Evolutionary conservation across 2,888 invertebrate species (phyloP).

Genomic region (Dryocosmus kuriphilus): DNA sequence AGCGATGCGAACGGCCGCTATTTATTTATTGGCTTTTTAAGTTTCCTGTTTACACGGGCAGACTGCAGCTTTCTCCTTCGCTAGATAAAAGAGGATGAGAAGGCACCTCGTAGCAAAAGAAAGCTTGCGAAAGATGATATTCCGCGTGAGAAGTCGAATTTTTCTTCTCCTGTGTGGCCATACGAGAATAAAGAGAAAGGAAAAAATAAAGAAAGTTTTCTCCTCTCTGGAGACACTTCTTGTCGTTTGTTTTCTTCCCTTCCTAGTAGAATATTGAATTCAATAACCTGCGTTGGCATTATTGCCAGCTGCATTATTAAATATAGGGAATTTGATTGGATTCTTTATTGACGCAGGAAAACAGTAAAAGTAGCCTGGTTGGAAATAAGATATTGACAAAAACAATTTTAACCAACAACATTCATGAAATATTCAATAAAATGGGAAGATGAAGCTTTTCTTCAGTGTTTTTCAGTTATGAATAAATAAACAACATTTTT

Average conservation of each 20-base stretch:
- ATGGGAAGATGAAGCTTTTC: neutral
- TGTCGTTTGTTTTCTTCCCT: conserved; percentile 16
- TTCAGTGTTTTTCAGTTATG: too few species aligned
- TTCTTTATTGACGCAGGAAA: conserved; percentile 25
- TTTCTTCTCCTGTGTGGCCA: neutral
- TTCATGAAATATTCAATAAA: neutral
- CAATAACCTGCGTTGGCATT: conserved; percentile 33
- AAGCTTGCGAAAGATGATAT: conserved; percentile 7
- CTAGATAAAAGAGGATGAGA: conserved; percentile 35
- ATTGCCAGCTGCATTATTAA: conserved; percentile 33
- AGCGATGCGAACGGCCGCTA: conserved; percentile 44
- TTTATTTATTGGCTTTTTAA: conserved; percentile 64
- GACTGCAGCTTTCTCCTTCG: conserved; percentile 39
- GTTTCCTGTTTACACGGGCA: conserved; percentile 54
- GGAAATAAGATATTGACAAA: conserved; percentile 3
- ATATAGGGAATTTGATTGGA: conserved; percentile 27
- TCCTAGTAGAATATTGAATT: conserved; percentile 19
- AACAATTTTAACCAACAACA: neutral
- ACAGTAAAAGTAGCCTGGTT: neutral
- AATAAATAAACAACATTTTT: too few species aligned
- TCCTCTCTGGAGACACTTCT: conserved; percentile 11
- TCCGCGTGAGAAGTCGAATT: conserved; percentile 12
- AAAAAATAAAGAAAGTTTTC: conserved; percentile 2
- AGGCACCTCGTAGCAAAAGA: neutral
- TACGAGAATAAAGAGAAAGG: neutral